Conservation (phyloP, 92 coral and sea anemone genomes). For the Siderastrea siderea region DNA sequence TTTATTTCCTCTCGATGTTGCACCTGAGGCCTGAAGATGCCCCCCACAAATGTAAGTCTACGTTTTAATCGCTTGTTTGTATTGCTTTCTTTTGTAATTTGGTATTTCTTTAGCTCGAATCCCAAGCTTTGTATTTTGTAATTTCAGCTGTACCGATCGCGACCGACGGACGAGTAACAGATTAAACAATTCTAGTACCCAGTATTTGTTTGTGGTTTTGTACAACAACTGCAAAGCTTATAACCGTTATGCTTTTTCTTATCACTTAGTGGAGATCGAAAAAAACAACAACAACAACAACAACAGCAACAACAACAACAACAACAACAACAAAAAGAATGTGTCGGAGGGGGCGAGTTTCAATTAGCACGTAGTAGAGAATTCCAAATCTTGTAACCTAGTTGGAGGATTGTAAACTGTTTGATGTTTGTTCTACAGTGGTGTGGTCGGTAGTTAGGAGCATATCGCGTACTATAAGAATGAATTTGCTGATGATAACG, state of each 20-base stretch:
- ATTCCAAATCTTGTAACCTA: not conserved
- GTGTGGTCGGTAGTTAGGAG: not conserved
- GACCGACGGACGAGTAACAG: too few relatives aligned
- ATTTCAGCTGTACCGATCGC: too few relatives aligned
- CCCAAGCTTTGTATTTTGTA: too few relatives aligned
- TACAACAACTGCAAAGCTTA: too few relatives aligned
- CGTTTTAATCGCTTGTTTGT: not conserved
- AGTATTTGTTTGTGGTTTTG: not conserved
- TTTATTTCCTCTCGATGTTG: too few relatives aligned
- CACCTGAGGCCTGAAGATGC: not conserved
- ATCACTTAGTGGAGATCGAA: too few relatives aligned
- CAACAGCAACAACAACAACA: too few relatives aligned
- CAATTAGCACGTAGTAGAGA: not conserved
- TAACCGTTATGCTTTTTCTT: too few relatives aligned
- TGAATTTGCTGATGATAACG: not conserved
- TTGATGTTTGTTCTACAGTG: not conserved
- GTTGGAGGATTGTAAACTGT: not conserved
- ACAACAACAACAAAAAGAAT: too few relatives aligned
- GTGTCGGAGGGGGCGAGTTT: not conserved
- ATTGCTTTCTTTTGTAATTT: not conserved
- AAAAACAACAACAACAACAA: too few relatives aligned
- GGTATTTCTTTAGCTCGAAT: not conserved
- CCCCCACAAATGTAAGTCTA: not conserved
- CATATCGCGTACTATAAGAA: not conserved
- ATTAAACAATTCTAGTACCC: too few relatives aligned